Evolutionary conservation across 1,140 invertebrate genomes (phyloP), one percentile per base, ranked within the genome.

Genomic region (Diorhabda elongata): DNA sequence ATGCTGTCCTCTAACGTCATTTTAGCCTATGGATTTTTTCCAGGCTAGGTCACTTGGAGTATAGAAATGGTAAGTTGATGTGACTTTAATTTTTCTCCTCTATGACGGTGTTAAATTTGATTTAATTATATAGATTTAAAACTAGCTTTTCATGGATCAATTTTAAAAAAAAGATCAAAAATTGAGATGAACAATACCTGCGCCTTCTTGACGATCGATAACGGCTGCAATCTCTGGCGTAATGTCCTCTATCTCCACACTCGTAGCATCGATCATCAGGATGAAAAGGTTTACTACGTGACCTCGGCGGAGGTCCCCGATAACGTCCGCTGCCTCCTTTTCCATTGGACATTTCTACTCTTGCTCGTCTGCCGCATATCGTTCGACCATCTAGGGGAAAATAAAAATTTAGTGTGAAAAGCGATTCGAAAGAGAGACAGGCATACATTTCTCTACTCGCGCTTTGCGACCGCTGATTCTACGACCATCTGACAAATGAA

Each of bases 291-390:
- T 88, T 82, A 41, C 86, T 85, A 61, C 87, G 79, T 43, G 86
- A 87, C 42, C 86, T 81, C 2, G 80, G 81, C 4, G 82, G 81
- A 42, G 85, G 86, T 5, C 80, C 79, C 42, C 81, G 69, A 41
- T 77, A 81, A 2, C 90, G 85, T 44, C 86, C 85, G 66, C 88
- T 86, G 56, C 90, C 87, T 64, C 88, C 85, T 83, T 90, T 93
- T 4, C 94, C 94, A 79, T 93, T 96, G 0, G 94, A 97, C 80
- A 94, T 86, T 82, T 98, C 96, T 2, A 98, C 95, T 62, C 95
- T 87, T n/a, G 94, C 93, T 57, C 94, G 83, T 65, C 91, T 86
- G 3, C 95, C 95, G 83, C 94, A 96, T 47, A 97, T 88, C 56
- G 89, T 92, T 47, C 95, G 83, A 0, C 90, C 90, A 78, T 91